Conservation (phyloP, 2,797 vertebrate species). For the Sebastes cheni region DNA sequence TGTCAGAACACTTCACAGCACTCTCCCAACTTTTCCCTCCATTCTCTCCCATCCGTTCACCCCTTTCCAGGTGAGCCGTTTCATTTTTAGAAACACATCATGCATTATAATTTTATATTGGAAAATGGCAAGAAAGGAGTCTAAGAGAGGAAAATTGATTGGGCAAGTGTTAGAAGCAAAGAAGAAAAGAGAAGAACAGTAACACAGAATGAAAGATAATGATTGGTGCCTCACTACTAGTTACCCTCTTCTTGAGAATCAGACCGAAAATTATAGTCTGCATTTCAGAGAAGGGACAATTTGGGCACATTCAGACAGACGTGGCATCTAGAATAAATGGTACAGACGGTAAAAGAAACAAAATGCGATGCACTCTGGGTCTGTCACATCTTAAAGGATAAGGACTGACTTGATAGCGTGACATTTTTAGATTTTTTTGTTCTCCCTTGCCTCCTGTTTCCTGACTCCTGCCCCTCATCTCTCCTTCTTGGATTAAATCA, state of each 20-base stretch:
- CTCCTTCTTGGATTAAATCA: conserved; percentile 40
- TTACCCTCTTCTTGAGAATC: not conserved
- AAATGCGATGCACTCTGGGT: not conserved
- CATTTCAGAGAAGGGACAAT: conserved; percentile 9
- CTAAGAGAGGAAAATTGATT: not conserved
- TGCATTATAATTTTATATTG: conserved; percentile 13
- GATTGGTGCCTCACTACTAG: not conserved
- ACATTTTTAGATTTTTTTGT: not conserved
- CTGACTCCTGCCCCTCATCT: conserved; percentile 10
- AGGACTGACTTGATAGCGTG: conserved; percentile 14
- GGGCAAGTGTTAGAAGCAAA: not conserved
- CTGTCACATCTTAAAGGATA: not conserved
- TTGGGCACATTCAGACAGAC: conserved; percentile 1
- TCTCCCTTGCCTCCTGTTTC: not conserved
- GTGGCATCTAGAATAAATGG: conserved; percentile 2
- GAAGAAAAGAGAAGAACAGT: not conserved
- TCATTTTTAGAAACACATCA: conserved; percentile 12
- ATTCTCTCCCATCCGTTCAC: not conserved
- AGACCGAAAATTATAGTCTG: conserved; percentile 14
- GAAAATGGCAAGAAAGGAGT: conserved; percentile 1
- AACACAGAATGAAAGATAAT: conserved; percentile 8
- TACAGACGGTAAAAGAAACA: not conserved
- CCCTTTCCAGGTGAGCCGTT: not conserved
- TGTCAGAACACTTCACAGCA: not conserved
- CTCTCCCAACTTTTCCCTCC: not conserved